phyloP scores from a whole-genome alignment of 2,113 vertebrate species.

The Prunella himalayana region DNA sequence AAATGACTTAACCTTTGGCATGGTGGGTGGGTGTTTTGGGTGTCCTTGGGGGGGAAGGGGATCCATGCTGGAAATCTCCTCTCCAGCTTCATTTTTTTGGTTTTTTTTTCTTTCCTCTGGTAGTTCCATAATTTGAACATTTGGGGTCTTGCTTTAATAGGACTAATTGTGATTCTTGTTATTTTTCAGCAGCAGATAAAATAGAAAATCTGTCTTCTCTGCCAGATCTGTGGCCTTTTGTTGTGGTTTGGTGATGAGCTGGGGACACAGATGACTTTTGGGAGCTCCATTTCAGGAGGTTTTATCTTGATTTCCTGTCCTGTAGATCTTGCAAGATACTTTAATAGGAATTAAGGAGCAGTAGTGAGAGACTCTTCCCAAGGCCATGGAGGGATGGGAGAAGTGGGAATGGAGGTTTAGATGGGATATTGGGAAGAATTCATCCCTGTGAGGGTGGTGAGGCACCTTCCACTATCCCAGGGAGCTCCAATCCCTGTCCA shows the following conservation, averaged over 20 bases:
- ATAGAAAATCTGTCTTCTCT: not conserved
- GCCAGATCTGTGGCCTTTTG: not conserved
- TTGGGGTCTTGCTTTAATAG: not conserved
- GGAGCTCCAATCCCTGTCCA: not conserved
- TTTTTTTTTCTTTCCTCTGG: not conserved
- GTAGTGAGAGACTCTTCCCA: not conserved
- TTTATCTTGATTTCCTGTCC: not conserved
- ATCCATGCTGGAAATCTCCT: conserved; percentile 25
- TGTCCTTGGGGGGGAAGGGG: not conserved
- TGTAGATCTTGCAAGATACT: not conserved
- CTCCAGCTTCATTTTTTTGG: not conserved
- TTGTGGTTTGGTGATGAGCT: not conserved
- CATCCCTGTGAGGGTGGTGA: not conserved
- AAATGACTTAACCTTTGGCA: conserved; percentile 92
- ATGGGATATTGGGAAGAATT: not conserved
- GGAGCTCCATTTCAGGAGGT: not conserved
- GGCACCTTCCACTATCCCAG: not conserved
- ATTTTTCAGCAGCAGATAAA: not conserved
- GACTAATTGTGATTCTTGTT: not conserved
- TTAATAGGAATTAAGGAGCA: not conserved
- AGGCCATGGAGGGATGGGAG: not conserved
- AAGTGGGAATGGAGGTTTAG: not conserved
- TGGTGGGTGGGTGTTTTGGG: conserved; percentile 77
- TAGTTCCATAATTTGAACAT: not conserved
- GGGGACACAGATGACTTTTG: not conserved